These are phyloP conservation scores for Callorhinus ursinus DNA, from an alignment of 2,113 vertebrate genomes.

Conservation along the genomic window DNA sequence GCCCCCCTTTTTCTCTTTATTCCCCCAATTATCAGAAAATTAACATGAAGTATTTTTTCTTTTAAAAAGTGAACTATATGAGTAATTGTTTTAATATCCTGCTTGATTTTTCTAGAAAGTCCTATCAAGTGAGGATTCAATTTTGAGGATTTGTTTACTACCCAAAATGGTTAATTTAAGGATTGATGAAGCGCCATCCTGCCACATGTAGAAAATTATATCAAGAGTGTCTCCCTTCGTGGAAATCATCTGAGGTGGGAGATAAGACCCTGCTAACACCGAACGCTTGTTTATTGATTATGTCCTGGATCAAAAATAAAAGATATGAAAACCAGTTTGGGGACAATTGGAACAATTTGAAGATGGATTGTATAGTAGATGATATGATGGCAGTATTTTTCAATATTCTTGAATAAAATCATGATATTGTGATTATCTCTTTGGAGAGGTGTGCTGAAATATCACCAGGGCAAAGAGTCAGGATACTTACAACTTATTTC, in stretches of 20 bases:
- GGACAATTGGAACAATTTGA: neutral
- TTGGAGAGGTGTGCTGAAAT: neutral
- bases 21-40: slow-evolving; percentile 69
- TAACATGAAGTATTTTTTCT: slow-evolving; percentile 57
- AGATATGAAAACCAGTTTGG: neutral
- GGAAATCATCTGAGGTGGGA: neutral
- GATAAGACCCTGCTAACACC: neutral
- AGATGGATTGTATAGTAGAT: neutral
- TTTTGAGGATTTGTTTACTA: slow-evolving; percentile 48
- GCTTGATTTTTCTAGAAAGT: slow-evolving; percentile 31
- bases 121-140: slow-evolving; percentile 36
- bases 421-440: neutral
- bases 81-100: slow-evolving; percentile 76
- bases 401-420: neutral
- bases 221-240: neutral
- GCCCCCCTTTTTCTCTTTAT: neutral
- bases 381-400: neutral
- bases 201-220: neutral
- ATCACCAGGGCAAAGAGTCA: neutral
- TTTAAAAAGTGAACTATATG: slow-evolving; percentile 58
- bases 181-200: neutral
- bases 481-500: neutral
- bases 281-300: neutral
- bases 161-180: slow-evolving; percentile 15
- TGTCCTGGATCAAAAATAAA: neutral